Conservation (phyloP, 2,797 vertebrate genomes). For the Myiotriccus ornatus region DNA sequence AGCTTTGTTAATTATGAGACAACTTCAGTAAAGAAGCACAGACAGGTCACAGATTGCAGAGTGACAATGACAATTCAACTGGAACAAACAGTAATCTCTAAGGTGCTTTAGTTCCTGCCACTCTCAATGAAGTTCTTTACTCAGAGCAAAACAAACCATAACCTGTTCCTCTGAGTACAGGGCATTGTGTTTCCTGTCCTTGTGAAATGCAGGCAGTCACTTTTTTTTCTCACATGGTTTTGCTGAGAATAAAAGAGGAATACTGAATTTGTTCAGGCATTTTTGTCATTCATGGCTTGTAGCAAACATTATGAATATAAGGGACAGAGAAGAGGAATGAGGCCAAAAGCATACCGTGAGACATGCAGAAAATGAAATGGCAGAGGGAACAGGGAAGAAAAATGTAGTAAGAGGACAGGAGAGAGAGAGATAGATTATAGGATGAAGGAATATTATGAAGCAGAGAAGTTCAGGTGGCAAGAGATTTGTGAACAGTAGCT, state of each 20-base stretch:
- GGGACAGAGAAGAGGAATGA: not conserved
- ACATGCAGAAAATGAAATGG: not conserved
- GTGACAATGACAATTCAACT: slow-evolving; percentile 36
- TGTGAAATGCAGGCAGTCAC: slow-evolving; percentile 29
- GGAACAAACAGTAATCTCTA: slow-evolving; percentile 52
- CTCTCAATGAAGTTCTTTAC: slow-evolving; percentile 31
- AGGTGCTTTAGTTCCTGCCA: slow-evolving; percentile 8
- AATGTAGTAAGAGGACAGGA: not conserved
- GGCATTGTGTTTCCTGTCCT: not conserved
- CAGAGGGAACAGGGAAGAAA: not conserved
- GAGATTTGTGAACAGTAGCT: not conserved
- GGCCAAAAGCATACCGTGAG: not conserved
- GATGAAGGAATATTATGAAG: not conserved
- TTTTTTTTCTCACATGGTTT: not conserved
- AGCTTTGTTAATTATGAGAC: slow-evolving; percentile 10
- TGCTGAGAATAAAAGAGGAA: slow-evolving; percentile 9
- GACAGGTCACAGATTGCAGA: slow-evolving; percentile 26
- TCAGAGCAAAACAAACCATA: slow-evolving; percentile 25
- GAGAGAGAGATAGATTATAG: not conserved
- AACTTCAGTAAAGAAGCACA: not conserved
- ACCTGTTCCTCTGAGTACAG: not conserved
- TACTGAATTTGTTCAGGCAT: not conserved
- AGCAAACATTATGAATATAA: not conserved
- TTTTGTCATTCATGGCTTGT: not conserved
- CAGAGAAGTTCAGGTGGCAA: not conserved